A percentile compares a stretch with the other conserved stretches of the same genome.
Conservation (phyloP, 1,140 invertebrate species). For the Hermetia illucens region DNA sequence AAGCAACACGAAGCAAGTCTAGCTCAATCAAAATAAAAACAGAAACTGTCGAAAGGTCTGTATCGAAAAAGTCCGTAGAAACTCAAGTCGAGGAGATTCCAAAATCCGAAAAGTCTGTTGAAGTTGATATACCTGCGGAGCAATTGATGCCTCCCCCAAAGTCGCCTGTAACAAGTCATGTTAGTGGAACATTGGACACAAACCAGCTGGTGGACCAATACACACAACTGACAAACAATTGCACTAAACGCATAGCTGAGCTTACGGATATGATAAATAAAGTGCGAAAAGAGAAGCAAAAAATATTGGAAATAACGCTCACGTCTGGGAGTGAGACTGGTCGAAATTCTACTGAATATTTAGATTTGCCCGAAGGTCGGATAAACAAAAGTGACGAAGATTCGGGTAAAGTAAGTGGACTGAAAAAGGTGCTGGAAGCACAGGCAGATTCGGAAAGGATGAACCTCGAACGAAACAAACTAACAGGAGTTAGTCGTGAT, state of each 20-base stretch:
- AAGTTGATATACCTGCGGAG: no score
- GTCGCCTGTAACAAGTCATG: background rate
- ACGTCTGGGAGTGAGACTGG: conserved; percentile 23
- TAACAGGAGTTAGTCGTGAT: conserved; percentile 20
- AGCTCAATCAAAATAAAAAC: conserved; percentile 9
- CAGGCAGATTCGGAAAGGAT: conserved; percentile 2
- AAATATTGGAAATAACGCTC: conserved; percentile 22
- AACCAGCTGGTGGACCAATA: conserved; percentile 10
- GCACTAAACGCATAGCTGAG: conserved; percentile 22
- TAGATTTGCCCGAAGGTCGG: conserved; percentile 13
- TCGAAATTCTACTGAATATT: conserved; percentile 24
- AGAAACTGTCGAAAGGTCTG: no score
- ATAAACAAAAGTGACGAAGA: background rate
- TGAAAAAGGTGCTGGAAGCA: background rate
- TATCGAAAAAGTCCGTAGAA: no score
- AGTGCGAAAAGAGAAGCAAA: conserved; percentile 26
- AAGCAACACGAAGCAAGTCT: conserved; percentile 1
- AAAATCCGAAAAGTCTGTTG: background rate
- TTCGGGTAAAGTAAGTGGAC: no score
- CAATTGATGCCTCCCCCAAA: background rate
- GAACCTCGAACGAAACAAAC: conserved; percentile 18
- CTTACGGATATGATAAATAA: conserved; percentile 21
- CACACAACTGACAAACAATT: conserved; percentile 21
- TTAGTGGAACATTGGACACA: background rate
- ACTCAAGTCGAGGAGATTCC: background rate